Conservation (phyloP, 2,797 vertebrate species). For the Perodicticus potto region DNA sequence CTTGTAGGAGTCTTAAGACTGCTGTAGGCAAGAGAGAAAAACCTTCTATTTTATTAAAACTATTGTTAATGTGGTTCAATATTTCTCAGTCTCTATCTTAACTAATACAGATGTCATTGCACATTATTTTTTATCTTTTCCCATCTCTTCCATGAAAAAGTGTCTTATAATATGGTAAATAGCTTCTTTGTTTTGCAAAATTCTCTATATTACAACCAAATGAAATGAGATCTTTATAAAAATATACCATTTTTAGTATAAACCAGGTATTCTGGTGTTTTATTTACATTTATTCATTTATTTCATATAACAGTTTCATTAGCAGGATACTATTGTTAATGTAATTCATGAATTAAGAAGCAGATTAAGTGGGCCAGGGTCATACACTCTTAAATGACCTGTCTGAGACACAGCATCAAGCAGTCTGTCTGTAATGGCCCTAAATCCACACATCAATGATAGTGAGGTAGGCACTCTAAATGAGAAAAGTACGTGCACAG, state of each 20-base stretch:
- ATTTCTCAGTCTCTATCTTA: conserved; percentile 12
- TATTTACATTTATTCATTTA: not conserved
- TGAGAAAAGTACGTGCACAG: not conserved
- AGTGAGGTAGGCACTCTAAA: not conserved
- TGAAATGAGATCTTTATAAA: not conserved
- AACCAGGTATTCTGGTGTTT: not conserved
- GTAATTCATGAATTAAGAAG: not conserved
- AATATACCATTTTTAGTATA: not conserved
- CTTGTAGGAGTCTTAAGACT: not conserved
- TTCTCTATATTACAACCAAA: not conserved
- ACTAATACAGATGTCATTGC: not conserved
- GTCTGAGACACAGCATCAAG: not conserved
- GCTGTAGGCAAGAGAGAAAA: not conserved
- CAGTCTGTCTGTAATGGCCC: not conserved
- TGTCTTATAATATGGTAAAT: not conserved
- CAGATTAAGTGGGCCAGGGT: not conserved
- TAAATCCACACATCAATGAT: not conserved
- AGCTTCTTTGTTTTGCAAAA: not conserved
- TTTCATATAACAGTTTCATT: not conserved
- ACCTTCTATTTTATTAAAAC: not conserved
- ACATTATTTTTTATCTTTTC: not conserved
- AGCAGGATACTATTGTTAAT: not conserved
- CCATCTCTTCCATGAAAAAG: not conserved
- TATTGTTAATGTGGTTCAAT: not conserved
- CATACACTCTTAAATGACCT: not conserved